phyloP scores from a whole-genome alignment of 2,113 vertebrate genomes.

The Pteronura brasiliensis region DNA sequence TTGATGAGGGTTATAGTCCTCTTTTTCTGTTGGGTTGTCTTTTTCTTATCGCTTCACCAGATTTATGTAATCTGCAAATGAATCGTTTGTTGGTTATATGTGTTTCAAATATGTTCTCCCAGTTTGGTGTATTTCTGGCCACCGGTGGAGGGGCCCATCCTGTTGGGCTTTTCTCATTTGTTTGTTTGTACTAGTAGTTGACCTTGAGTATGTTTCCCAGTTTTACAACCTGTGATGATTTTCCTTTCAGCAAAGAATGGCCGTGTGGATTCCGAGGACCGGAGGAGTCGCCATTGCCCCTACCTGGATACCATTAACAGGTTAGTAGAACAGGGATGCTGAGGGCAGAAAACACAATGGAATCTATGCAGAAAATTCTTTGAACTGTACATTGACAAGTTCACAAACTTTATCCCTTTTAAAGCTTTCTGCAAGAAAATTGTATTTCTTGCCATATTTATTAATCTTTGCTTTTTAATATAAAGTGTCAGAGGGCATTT shows the following conservation, averaged over 20 bases:
- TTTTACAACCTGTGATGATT: slow-evolving; percentile 32
- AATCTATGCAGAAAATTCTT: not conserved
- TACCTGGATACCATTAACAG: slow-evolving; percentile 98
- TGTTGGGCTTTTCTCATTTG: not conserved
- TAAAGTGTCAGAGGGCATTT: not conserved
- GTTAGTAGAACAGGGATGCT: slow-evolving; percentile 64
- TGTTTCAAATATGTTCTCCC: not conserved
- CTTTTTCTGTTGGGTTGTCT: not conserved
- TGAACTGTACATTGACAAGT: not conserved
- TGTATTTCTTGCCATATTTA: not conserved
- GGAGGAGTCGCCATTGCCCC: slow-evolving; percentile 94
- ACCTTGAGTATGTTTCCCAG: not conserved
- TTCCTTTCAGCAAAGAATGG: slow-evolving; percentile 78
- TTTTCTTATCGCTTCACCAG: not conserved
- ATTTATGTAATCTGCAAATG: not conserved
- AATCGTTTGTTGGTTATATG: not conserved
- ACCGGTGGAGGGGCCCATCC: not conserved
- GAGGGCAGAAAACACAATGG: not conserved
- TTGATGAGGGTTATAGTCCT: not conserved
- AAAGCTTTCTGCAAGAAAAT: not conserved
- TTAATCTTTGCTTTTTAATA: not conserved
- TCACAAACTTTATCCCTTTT: not conserved
- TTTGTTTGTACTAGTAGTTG: slow-evolving; percentile 3
- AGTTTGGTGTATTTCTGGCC: not conserved
- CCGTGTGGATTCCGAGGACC: slow-evolving; percentile 86